These are phyloP conservation scores for Ischnus inquisitorius DNA, from an alignment of 2,888 invertebrate species.

Conservation along the genomic window DNA sequence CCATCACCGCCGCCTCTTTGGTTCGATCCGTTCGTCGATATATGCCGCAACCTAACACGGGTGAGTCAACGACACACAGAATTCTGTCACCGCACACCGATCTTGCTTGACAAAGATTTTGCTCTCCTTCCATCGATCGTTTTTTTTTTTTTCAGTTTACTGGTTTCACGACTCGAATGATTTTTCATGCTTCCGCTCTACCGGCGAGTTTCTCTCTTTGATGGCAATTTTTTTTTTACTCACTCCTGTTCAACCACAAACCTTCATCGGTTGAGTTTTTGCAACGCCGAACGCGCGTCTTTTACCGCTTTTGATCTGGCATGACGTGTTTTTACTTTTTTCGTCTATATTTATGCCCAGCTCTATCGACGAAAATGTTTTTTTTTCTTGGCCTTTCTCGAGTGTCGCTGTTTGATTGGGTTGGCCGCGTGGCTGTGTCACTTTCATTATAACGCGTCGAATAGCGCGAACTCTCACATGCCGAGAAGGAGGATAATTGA, in stretches of 20 bases:
- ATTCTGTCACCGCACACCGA: not conserved
- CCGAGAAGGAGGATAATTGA: conserved; percentile 21
- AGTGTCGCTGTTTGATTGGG: not conserved
- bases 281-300: not conserved
- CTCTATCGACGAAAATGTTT: not conserved
- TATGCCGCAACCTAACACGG: conserved; percentile 1
- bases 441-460: not conserved
- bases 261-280: not conserved
- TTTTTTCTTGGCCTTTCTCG: not conserved
- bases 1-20: not conserved
- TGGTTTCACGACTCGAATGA: not conserved
- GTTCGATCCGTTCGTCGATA: conserved; percentile 10
- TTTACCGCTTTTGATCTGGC: not conserved
- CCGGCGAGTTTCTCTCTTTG: not conserved
- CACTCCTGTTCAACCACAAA: not conserved
- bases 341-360: not conserved
- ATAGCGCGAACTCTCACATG: not conserved
- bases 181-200: not conserved
- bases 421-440: conserved; percentile 6
- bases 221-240: not conserved
- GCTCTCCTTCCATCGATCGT: not conserved
- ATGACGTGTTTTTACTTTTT: not conserved
- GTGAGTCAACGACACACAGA: conserved; percentile 14
- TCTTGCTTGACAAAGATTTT: conserved; percentile 1
- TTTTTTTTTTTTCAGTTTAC: not conserved